Conservation (phyloP, 2,797 vertebrate species). For the Leptatherina wallacei region DNA sequence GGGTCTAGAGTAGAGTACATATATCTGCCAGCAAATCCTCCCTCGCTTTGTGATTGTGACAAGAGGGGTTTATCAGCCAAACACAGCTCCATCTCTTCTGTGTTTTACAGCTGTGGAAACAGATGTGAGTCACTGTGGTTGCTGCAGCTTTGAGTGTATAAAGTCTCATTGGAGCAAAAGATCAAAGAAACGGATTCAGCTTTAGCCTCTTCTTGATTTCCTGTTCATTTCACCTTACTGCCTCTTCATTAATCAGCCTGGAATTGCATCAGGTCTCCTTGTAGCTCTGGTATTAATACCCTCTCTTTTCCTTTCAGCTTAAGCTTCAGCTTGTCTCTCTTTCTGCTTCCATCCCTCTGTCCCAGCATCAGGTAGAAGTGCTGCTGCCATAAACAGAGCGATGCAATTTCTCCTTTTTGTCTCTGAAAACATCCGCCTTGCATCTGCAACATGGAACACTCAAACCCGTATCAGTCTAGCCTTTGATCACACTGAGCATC, state of each 20-base stretch:
- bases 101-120: slow-evolving; percentile 46
- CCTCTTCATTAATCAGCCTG: slow-evolving; percentile 64
- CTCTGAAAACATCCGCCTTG: slow-evolving; percentile 49
- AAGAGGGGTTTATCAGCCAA: slow-evolving; percentile 21
- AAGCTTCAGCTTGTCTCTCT: slow-evolving; percentile 25
- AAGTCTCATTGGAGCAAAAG: slow-evolving; percentile 47
- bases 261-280: slow-evolving; percentile 48
- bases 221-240: slow-evolving; percentile 60
- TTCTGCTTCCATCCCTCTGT: slow-evolving; percentile 34
- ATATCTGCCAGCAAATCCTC: slow-evolving; percentile 23
- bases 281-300: slow-evolving; percentile 32
- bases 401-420: slow-evolving; percentile 52
- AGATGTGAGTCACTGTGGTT: slow-evolving; percentile 59
- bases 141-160: slow-evolving; percentile 39
- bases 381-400: slow-evolving; percentile 53
- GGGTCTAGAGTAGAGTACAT: slow-evolving; percentile 18
- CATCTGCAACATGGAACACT: slow-evolving; percentile 38
- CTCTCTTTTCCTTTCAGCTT: slow-evolving; percentile 30
- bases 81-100: slow-evolving; percentile 31
- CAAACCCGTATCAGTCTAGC: slow-evolving; percentile 38
- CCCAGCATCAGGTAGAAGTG: slow-evolving; percentile 60
- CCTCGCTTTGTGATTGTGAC: slow-evolving; percentile 25
- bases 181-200: slow-evolving; percentile 60
- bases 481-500: slow-evolving; percentile 68
- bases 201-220: slow-evolving; percentile 54